Evolutionary conservation across 92 coral and sea anemone genomes (phyloP).

Genomic region (Galaxea fascicularis): DNA sequence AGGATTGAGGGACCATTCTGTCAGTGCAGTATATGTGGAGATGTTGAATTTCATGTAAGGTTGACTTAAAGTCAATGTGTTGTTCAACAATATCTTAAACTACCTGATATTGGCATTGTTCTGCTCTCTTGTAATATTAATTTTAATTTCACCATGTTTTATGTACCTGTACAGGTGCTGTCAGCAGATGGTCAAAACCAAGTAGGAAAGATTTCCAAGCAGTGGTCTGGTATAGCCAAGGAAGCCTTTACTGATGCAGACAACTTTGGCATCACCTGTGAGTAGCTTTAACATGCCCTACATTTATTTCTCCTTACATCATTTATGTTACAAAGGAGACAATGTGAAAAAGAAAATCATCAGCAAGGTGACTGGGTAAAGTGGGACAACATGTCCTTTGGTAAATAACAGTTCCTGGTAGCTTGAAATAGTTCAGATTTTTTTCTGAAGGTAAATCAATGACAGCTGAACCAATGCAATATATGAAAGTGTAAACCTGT

Average conservation of each 20-base stretch:
- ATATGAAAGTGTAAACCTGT: neutral
- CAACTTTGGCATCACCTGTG: slow-evolving; percentile 98
- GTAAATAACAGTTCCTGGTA: no score
- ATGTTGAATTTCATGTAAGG: slow-evolving; percentile 93
- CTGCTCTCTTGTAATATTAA: neutral
- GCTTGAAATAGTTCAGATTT: no score
- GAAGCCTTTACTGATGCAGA: slow-evolving; percentile 97
- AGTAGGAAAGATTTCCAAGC: slow-evolving; percentile 96
- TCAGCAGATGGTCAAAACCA: slow-evolving; percentile 90
- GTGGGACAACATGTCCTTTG: no score
- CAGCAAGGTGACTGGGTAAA: neutral
- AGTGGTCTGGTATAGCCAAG: slow-evolving; percentile 93
- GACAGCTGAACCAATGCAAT: neutral
- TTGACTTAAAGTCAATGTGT: neutral
- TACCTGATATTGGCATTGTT: no score
- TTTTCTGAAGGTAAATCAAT: no score
- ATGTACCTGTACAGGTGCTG: slow-evolving; percentile 66
- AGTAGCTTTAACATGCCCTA: slow-evolving; percentile 9
- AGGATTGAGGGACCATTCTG: slow-evolving; percentile 94
- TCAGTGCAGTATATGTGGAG: slow-evolving; percentile 90
- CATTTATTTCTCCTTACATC: neutral
- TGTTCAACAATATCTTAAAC: neutral
- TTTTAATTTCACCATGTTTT: neutral
- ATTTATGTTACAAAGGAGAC: neutral
- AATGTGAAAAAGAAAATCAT: neutral